Evolutionary conservation across 2,797 vertebrate species (phyloP), one percentile per base, ranked within the genome.

Genomic region (Lophius americanus): DNA sequence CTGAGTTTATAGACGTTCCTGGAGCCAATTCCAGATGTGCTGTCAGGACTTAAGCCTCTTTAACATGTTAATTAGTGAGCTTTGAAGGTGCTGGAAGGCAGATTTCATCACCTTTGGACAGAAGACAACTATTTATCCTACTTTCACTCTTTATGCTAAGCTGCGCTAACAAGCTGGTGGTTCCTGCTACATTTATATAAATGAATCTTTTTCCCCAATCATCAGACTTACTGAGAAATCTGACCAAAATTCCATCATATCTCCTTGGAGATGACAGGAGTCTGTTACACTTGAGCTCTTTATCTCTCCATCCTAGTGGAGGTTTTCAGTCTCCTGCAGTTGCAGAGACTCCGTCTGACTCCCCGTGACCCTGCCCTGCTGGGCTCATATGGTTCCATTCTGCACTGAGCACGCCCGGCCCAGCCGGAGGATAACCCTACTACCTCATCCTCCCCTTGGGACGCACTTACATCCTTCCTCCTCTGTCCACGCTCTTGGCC

Each of bases 401-500:
- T 66, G 64, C 62, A 4, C 8, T 58, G 74, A 82, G 77, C 71
- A 73, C 65, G 56, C 81, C 81, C 76, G 76, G 72, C 70, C 59
- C 83, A 85, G 85, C 81, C 66, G 36, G 82, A 59, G 87, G 83
- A 90, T 85, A 81, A 88, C 86, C 84, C 79, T 64, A 66, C 81
- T 84, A 81, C 83, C 85, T 84, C 87, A 85, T 64, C 79, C 78
- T 55, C 74, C 86, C 75, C 81, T 10, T 0, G 79, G 81, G 86
- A 85, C 68, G n/a, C 0, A 57, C 81, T 85, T 61, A 83, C 84
- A 90, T 91, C 89, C 86, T 87, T 88, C 83, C 87, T 88, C 58
- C 68, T 82, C 86, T 51, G 56, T 80, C 70, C 63, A 12, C 44
- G n/a, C 79, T 79, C 78, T 78, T 85, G 79, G 51, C 85, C 79